These are phyloP conservation scores for Leptinotarsa lineolata DNA, from an alignment of 1,140 invertebrate genomes.

Conservation along the genomic window DNA sequence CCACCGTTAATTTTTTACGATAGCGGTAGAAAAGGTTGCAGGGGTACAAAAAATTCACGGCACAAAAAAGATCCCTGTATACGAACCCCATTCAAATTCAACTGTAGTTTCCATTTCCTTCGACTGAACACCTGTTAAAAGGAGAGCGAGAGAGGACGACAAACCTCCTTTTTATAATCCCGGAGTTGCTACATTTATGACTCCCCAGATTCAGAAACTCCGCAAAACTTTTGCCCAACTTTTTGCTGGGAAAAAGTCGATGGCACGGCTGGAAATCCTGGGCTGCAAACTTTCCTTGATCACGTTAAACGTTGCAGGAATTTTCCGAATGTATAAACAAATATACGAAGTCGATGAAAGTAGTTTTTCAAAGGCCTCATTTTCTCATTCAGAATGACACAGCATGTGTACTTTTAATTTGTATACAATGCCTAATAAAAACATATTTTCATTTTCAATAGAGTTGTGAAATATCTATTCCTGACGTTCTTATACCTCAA, in stretches of 20 bases:
- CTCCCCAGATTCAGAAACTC: neutral
- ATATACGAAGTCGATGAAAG: neutral
- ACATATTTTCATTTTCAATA: no score
- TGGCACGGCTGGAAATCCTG: slow-evolving; percentile 10
- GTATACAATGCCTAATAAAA: no score
- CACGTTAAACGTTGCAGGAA: neutral
- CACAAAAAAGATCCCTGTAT: neutral
- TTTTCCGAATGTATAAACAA: neutral
- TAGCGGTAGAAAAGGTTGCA: neutral
- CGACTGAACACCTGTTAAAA: neutral
- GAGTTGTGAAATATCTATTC: no score
- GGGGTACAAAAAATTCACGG: neutral
- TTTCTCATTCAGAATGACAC: no score
- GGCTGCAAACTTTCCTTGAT: slow-evolving; percentile 1
- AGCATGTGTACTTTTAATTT: no score
- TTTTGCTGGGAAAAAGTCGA: slow-evolving; percentile 14
- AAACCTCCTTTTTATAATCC: slow-evolving; percentile 13
- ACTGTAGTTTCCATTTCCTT: neutral
- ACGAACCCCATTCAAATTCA: neutral
- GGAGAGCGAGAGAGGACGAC: neutral
- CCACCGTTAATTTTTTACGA: no score
- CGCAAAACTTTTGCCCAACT: neutral
- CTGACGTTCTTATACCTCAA: no score
- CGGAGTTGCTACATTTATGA: slow-evolving; percentile 12
- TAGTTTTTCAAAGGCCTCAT: no score